These are phyloP conservation scores for Nerophis lumbriciformis DNA, from an alignment of 2,113 vertebrate species.

Conservation along the genomic window DNA sequence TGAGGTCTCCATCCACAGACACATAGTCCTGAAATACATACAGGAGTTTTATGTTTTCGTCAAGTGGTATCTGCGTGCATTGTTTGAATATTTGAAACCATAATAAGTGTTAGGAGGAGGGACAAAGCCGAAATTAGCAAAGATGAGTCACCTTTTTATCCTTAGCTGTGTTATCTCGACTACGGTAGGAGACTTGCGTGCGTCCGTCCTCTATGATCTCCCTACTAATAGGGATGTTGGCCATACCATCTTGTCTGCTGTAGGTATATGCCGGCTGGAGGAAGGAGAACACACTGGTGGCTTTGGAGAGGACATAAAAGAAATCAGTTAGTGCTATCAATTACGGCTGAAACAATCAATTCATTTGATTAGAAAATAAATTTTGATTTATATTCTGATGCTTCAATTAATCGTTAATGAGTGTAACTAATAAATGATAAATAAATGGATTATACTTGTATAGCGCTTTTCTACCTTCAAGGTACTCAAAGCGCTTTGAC, in stretches of 20 bases:
- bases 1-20: slow-evolving; percentile 80
- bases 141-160: slow-evolving; percentile 72
- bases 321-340: neutral
- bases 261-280: slow-evolving; percentile 80
- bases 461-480: too few species aligned
- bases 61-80: neutral
- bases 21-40: slow-evolving; percentile 79
- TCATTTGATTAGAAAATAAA: too few species aligned
- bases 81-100: neutral
- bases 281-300: slow-evolving; percentile 86
- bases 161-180: slow-evolving; percentile 83
- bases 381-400: too few species aligned
- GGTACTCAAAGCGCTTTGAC: too few species aligned
- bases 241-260: slow-evolving; percentile 80
- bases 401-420: too few species aligned
- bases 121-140: neutral
- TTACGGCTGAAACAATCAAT: neutral
- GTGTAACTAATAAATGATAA: too few species aligned
- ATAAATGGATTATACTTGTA: too few species aligned
- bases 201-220: slow-evolving; percentile 84
- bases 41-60: too few species aligned
- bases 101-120: neutral
- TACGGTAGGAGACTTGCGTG: slow-evolving; percentile 86
- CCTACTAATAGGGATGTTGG: slow-evolving; percentile 81
- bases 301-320: slow-evolving; percentile 58